A percentile compares a stretch with the other conserved stretches of the same genome.
These are phyloP conservation scores for Acronicta aceris DNA, from an alignment of 2,888 invertebrate genomes.

Conservation along the genomic window DNA sequence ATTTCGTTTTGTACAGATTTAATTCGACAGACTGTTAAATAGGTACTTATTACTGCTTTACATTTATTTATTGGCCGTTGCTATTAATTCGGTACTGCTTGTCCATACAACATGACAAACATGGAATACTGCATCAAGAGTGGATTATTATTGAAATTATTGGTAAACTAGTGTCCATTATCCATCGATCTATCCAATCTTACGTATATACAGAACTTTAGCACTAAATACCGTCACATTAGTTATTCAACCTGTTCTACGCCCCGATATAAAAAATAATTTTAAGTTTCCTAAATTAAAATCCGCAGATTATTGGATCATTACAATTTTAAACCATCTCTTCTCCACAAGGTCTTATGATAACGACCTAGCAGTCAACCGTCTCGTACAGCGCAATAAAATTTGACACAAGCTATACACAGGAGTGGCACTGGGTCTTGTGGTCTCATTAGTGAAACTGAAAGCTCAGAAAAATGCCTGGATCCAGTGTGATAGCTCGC, in stretches of 20 bases:
- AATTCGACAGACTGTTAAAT: constrained; percentile 88
- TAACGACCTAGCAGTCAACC: constrained; percentile 52
- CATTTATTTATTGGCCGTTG: constrained; percentile 80
- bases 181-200: constrained; percentile 67
- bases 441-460: constrained; percentile 5
- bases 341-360: constrained; percentile 67
- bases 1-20: constrained; percentile 87
- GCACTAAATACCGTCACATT: constrained; percentile 72
- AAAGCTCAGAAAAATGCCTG: constrained; percentile 40
- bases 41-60: constrained; percentile 84
- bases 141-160: constrained; percentile 66
- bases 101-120: constrained; percentile 72
- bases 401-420: constrained; percentile 48
- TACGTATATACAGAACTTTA: constrained; percentile 84
- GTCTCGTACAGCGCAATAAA: constrained; percentile 49
- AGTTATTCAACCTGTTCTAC: constrained; percentile 68
- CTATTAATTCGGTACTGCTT: constrained; percentile 83
- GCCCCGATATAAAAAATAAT: constrained; percentile 80
- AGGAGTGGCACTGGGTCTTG: constrained; percentile 30
- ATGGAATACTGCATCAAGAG: constrained; percentile 64
- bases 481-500: constrained; percentile 55
- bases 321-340: constrained; percentile 69
- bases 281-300: constrained; percentile 79
- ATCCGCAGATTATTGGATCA: constrained; percentile 71
- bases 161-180: constrained; percentile 55